Base-by-base conservation (phyloP, 2,888 invertebrate genomes). In the Prenolepis imparis region DNA sequence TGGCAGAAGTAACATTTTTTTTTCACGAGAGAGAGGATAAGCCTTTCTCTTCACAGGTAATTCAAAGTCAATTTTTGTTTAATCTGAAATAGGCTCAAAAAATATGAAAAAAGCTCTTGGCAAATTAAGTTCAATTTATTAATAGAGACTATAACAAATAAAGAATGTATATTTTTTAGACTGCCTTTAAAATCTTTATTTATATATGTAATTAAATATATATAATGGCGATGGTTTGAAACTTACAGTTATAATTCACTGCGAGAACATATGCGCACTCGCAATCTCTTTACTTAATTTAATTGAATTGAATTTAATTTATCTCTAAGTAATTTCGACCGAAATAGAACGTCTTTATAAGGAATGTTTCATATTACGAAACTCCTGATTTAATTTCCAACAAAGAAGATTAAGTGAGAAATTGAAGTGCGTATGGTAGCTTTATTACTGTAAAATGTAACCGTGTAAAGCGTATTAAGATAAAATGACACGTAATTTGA, bases 271-370 rank as follows among this genome's bases (percentile, higher is more conserved):
- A 12, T 12, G 44, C 55, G 8, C 15, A 70, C 18, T 57, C 18
- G 18, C 32, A 59, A 70, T 72, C 72, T 59, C 59, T 70, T 78
- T 70, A 59, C 36, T 80, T 80, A 80, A 80, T 80, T 80, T 59
- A 80, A 72, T 72, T 80, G 21, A 78, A 57, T 64, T 64, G 6
- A 57, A 68, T 55, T 57, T 41, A 55, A 78, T 68, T 78, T 59
- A 18, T 44, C 41, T 44, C 78, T 44, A 59, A 80, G 72, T 44
- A 72, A 80, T 80, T 80, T 36, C 12, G 21, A 36, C 36, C 24
- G 36, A 72, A 72, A 80, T 72, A 59, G 44, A 9, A 9, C 21
- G 36, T 72, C n/a, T 12, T 59, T 21, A 70, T 80, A 70, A 70
- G 44, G 18, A 21, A 78, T 28, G 18, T 3, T 24, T 80, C 21